Base-by-base conservation (phyloP, 2,113 vertebrate genomes). In the Corythoichthys haematopterus region DNA sequence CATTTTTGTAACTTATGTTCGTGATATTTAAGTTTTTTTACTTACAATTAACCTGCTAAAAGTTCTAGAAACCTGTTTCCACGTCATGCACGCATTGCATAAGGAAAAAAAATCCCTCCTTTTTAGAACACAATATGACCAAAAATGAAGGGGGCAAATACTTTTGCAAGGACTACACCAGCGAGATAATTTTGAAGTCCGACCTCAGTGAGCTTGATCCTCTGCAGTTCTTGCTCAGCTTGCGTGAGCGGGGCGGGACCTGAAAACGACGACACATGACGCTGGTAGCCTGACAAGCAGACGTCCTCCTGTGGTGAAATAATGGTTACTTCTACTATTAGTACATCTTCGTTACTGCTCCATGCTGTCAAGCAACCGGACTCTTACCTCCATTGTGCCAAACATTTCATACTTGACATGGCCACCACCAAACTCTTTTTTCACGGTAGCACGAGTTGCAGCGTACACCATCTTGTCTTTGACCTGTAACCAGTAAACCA, bases 381-480 rank as follows among this genome's bases (percentile, higher is more conserved):
- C 43, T 66, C 80, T 85, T n/a, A 98, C 97, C 96, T 98, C 94
- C 47, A 91, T 80, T 0, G 95, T 99, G 77, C 96, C 97, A 40
- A 98, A 99, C 65, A 99, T 85, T 81, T 99, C 97, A 0, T 98
- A 95, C 84, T 98, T 99, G 64, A 99, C 92, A 70, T 99, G 95
- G 0, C 97, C 97, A 0, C 97, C 97, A 0, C 97, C 97, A 82
- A 99, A 99, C 80, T 99, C 97, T 76, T 99, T 99, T 88, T 99
- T 99, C 82, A 99, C 94, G 0, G 95, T 99, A 11, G 96, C 96
- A 33, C 97, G 91, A 0, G 97, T 98, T 68, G 96, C 97, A 0
- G 97, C 96, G 0, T 99, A 98, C 13, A 98, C 74, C 97, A 99
- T 99, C 92, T 99, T 99, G 74, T 96, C 95, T 88, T 97, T 94